phyloP scores from a whole-genome alignment of 2,113 vertebrate genomes.

The Potamarius usumacintae region DNA sequence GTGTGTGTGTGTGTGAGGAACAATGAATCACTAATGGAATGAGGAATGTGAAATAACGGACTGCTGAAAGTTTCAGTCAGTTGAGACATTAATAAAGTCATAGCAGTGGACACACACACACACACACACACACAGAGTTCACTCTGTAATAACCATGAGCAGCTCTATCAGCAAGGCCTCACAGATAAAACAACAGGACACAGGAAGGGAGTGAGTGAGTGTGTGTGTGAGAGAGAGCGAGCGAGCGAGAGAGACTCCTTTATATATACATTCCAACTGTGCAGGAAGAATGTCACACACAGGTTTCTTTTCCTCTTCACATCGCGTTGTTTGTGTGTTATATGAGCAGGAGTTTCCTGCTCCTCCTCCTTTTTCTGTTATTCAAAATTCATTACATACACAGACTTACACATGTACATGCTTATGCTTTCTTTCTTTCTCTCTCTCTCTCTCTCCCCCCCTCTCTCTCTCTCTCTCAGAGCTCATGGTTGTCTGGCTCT shows the following conservation, averaged over 20 bases:
- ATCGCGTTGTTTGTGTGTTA: neutral
- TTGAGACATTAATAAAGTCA: neutral
- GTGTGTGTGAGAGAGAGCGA: neutral
- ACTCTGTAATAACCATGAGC: neutral
- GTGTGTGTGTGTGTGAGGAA: neutral
- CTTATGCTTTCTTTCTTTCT: no score
- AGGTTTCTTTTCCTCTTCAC: neutral
- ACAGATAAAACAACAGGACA: constrained; percentile 28
- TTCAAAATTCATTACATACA: neutral
- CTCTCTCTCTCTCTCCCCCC: neutral
- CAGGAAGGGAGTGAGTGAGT: constrained; percentile 14
- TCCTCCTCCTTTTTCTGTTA: neutral
- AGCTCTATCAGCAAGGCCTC: constrained; percentile 17
- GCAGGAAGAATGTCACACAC: neutral
- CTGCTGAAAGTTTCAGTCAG: neutral
- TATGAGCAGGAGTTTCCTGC: neutral
- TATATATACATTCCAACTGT: no score
- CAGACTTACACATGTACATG: no score
- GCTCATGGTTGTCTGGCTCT: no score
- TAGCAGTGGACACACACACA: neutral
- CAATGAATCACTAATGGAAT: neutral
- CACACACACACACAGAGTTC: neutral
- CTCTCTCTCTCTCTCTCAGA: no score
- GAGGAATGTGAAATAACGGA: constrained; percentile 6
- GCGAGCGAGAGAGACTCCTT: no score